These are phyloP conservation scores for Diorhabda elongata DNA, from an alignment of 1,140 invertebrate genomes.

Conservation along the genomic window DNA sequence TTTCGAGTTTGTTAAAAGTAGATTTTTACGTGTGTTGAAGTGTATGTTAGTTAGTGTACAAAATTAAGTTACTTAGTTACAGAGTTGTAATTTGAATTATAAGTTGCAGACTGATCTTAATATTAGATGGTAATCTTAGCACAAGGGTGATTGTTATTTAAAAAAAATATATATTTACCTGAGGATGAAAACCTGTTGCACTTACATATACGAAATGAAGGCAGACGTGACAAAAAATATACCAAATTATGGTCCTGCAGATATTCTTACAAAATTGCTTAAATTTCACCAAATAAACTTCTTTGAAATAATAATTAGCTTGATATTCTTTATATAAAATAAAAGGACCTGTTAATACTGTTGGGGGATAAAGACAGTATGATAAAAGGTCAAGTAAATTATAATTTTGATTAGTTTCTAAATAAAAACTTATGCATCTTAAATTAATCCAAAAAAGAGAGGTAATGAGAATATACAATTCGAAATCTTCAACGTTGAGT, in stretches of 20 bases:
- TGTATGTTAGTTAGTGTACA: too few relatives aligned
- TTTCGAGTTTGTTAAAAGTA: too few relatives aligned
- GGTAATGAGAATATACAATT: slow-evolving; percentile 31
- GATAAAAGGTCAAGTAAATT: slow-evolving; percentile 52
- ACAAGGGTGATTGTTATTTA: too few relatives aligned
- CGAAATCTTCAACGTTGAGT: slow-evolving; percentile 25
- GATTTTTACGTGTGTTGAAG: too few relatives aligned
- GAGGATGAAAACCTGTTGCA: slow-evolving; percentile 60
- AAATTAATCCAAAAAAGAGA: slow-evolving; percentile 44
- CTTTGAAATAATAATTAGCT: slow-evolving; percentile 34
- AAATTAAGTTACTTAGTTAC: too few relatives aligned
- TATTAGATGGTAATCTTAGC: too few relatives aligned
- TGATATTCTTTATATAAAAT: slow-evolving; percentile 68
- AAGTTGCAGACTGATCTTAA: too few relatives aligned
- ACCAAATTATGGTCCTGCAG: slow-evolving; percentile 66
- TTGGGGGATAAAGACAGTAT: slow-evolving; percentile 78
- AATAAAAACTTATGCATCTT: slow-evolving; percentile 38
- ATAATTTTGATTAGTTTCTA: slow-evolving; percentile 27
- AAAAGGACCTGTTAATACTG: slow-evolving; percentile 73
- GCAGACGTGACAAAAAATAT: slow-evolving; percentile 62
- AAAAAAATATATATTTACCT: slow-evolving; percentile 46
- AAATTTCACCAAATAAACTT: slow-evolving; percentile 46
- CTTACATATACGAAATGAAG: slow-evolving; percentile 79
- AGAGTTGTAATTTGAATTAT: too few relatives aligned
- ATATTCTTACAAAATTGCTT: slow-evolving; percentile 52